Base-by-base conservation (phyloP, 2,888 invertebrate species). In the Stenichneumon culpator region DNA sequence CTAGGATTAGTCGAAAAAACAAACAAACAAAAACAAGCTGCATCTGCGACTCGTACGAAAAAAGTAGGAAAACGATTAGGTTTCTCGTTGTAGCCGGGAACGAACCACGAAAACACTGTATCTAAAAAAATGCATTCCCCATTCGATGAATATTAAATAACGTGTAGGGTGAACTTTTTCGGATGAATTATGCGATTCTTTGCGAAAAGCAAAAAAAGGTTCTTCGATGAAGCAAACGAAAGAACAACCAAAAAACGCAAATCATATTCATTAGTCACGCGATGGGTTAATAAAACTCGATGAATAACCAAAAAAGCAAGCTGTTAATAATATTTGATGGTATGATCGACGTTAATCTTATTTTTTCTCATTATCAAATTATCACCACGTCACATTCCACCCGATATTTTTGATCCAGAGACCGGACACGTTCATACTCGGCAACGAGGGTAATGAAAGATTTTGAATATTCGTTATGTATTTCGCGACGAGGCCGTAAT, bases 371-470 rank as follows among this genome's bases (percentile, higher is more conserved):
- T 44, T 52, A 72, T 32, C 47, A 47, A 54, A 75, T 85, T 83
- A 89, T 90, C 88, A 90, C 87, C 89, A 90, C 47, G 87, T 87
- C 68, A 91, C 86, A 75, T 92, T 92, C 91, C 91, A 92, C 47
- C 89, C 90, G 88, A 92, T 89, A 80, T 89, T 89, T 83, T 89
- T 89, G 67, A 92, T 87, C 83, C 90, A 89, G 75, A 92, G 90
- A 72, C 92, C 88, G 87, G 91, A 90, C 86, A 92, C 90, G 88
- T 93, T 93, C 86, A 91, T 87, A 90, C 87, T 89, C 69, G 89
- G 88, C 70, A 92, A 86, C 72, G 89, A 68, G 68, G 92, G 83
- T 63, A 91, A 74, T 32, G 91, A 88, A 80, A 92, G 86, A 87
- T 93, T 90, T 88, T 87, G 88, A 36, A 92, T 82, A 79, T 86